A percentile compares a stretch with the other conserved stretches of the same genome.
Evolutionary conservation across 2,888 invertebrate species (phyloP).

Genomic region (Reticulitermes lucifugus): DNA sequence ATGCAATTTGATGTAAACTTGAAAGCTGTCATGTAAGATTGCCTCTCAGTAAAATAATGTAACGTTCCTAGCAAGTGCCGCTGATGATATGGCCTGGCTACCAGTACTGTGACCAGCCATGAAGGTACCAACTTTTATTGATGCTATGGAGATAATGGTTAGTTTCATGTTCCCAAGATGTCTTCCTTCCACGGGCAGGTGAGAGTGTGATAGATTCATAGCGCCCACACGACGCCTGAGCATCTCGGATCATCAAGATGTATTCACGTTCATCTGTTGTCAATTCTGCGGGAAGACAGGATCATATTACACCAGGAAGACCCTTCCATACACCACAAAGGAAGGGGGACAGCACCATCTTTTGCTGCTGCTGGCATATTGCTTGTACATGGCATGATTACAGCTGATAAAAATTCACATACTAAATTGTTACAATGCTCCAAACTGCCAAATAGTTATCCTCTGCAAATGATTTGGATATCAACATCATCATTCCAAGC

Average conservation of each 20-base stretch:
- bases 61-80: neutral
- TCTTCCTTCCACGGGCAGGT: neutral
- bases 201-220: neutral
- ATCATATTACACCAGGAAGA: neutral
- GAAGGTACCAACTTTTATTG: conserved; percentile 34
- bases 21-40: no score
- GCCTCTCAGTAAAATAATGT: neutral
- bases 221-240: neutral
- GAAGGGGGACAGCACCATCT: conserved; percentile 5
- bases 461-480: neutral
- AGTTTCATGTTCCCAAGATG: neutral
- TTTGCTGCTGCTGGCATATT: neutral
- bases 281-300: conserved; percentile 26
- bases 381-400: neutral
- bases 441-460: neutral
- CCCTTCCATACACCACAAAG: neutral
- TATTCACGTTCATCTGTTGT: neutral
- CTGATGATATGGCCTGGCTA: neutral
- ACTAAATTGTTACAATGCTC: neutral
- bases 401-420: neutral
- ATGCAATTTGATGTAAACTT: no score
- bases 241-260: neutral
- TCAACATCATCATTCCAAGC: neutral
- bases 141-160: neutral
- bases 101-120: neutral